Conservation (phyloP, 2,797 vertebrate genomes). For the Melanotaenia maccullochi region DNA sequence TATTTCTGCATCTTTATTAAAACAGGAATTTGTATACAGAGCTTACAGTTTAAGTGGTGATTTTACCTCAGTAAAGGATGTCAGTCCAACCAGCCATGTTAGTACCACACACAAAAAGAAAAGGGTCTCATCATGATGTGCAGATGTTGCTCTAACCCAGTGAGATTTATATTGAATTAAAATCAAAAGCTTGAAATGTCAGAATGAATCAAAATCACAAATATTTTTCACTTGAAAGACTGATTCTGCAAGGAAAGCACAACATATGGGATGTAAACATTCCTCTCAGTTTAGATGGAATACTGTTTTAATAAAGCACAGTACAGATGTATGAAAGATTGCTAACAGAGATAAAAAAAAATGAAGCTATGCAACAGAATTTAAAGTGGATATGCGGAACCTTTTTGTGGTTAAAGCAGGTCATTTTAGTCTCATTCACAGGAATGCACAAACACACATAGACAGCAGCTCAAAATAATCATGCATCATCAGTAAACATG, state of each 20-base stretch:
- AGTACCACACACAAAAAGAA: not conserved
- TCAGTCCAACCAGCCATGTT: not conserved
- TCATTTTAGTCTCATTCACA: slow-evolving; percentile 30
- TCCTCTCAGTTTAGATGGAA: slow-evolving; percentile 37
- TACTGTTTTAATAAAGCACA: slow-evolving; percentile 34
- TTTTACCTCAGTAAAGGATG: not conserved
- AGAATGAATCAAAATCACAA: slow-evolving; percentile 23
- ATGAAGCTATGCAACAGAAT: slow-evolving; percentile 3
- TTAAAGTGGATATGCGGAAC: slow-evolving; percentile 18
- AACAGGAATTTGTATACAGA: not conserved
- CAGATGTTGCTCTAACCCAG: slow-evolving; percentile 7
- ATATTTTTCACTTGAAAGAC: slow-evolving; percentile 24
- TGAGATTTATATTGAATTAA: slow-evolving; percentile 18
- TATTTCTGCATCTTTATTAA: not conserved
- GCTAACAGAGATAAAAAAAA: slow-evolving; percentile 15
- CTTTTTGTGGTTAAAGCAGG: slow-evolving; percentile 15
- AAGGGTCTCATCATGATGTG: not conserved
- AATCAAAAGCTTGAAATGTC: slow-evolving; percentile 19
- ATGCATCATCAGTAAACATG: slow-evolving; percentile 24
- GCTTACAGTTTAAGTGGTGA: not conserved
- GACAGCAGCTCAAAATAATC: slow-evolving; percentile 23
- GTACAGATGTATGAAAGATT: slow-evolving; percentile 22
- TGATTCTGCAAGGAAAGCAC: slow-evolving; percentile 14
- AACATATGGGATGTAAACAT: slow-evolving; percentile 29
- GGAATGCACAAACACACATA: slow-evolving; percentile 9